Evolutionary conservation across 35 echinoderm and acorn worm species (phyloP).

Genomic region (Acanthaster planci): DNA sequence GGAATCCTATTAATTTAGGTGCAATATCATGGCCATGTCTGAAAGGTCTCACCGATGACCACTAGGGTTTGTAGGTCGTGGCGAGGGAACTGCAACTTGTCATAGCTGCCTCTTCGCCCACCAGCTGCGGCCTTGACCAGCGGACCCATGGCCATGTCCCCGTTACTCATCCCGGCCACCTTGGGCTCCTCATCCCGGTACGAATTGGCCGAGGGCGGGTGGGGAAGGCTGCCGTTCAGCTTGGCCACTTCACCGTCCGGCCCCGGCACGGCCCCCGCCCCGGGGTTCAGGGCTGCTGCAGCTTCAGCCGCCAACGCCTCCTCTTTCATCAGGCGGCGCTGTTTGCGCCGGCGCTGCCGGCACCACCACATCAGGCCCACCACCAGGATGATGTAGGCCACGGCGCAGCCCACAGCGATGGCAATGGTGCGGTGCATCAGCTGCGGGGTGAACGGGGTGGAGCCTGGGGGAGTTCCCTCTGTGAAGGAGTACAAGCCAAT

Average conservation of each 20-base stretch:
- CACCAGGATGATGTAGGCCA: constrained; percentile 87
- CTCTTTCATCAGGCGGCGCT: constrained; percentile 50
- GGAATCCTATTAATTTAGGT: too few relatives aligned
- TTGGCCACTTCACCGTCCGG: constrained; percentile 15
- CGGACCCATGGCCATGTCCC: constrained; percentile 46
- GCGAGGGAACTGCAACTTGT: constrained; percentile 94
- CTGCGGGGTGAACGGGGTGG: constrained; percentile 24
- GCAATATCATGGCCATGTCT: too few relatives aligned
- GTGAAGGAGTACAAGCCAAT: not conserved
- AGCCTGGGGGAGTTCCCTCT: constrained; percentile 54
- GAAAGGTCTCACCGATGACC: constrained; percentile 63
- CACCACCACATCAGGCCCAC: constrained; percentile 91
- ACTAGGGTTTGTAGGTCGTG: constrained; percentile 87
- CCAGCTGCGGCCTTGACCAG: constrained; percentile 39
- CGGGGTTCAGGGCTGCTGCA: not conserved
- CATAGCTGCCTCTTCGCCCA: constrained; percentile 76
- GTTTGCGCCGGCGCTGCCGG: constrained; percentile 67
- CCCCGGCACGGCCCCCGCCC: not conserved
- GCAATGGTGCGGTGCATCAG: constrained; percentile 77
- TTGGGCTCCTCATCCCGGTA: constrained; percentile 12
- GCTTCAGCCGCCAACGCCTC: constrained; percentile 39
- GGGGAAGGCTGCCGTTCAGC: not conserved
- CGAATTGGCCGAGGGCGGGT: not conserved
- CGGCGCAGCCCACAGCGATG: constrained; percentile 87
- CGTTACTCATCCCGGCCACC: constrained; percentile 26